Evolutionary conservation across 2,797 vertebrate genomes (phyloP).

Genomic region (Acipenser ruthenus): DNA sequence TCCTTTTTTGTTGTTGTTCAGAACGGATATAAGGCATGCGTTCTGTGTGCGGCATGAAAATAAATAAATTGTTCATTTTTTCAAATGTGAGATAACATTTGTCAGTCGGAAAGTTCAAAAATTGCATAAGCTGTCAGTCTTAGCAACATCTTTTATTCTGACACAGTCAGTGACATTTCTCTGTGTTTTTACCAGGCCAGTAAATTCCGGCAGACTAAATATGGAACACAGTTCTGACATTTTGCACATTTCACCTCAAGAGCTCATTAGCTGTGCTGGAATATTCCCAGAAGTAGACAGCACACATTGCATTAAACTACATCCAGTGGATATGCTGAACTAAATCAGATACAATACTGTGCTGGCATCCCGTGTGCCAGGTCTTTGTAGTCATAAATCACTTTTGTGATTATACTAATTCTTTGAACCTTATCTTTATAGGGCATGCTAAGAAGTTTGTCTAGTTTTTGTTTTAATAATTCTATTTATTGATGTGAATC

Average conservation of each 20-base stretch:
- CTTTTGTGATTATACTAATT: background rate
- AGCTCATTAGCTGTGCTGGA: constrained; percentile 1
- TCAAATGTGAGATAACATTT: background rate
- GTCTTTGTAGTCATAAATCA: background rate
- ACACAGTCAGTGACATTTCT: constrained; percentile 13
- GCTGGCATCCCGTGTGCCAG: constrained; percentile 2
- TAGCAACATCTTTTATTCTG: background rate
- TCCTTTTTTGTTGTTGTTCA: too few relatives aligned
- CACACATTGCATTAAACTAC: background rate
- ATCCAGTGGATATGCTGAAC: background rate
- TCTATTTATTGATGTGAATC: too few relatives aligned
- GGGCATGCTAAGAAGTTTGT: background rate
- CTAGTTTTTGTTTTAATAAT: too few relatives aligned
- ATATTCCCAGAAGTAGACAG: background rate
- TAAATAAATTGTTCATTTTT: too few relatives aligned
- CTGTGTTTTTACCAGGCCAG: background rate
- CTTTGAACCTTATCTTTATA: background rate
- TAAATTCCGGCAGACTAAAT: constrained; percentile 7
- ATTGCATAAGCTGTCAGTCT: constrained; percentile 15
- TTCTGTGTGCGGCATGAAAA: too few relatives aligned
- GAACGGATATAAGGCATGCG: too few relatives aligned
- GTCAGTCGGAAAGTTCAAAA: constrained; percentile 7
- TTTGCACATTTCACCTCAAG: constrained; percentile 9
- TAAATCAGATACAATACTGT: constrained; percentile 1
- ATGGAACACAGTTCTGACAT: constrained; percentile 6